Conservation (phyloP, 2,888 invertebrate genomes). For the Ichneumon xanthorius region DNA sequence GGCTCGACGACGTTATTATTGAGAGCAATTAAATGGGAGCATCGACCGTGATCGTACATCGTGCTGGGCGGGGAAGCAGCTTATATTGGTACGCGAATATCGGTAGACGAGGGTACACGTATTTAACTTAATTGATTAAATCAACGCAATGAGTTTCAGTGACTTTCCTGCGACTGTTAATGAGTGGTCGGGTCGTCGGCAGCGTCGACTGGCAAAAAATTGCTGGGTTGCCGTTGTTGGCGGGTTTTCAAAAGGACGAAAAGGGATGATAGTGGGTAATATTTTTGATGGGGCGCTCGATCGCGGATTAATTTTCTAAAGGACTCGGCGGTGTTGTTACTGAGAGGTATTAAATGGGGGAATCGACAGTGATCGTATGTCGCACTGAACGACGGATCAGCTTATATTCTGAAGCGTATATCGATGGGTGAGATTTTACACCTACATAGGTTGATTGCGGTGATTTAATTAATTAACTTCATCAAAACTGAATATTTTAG, state of each 20-base stretch:
- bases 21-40: constrained; percentile 8
- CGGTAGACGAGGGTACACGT: neutral
- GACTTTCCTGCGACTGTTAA: too few species aligned
- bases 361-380: neutral
- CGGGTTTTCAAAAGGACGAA: too few species aligned
- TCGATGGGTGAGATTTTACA: neutral
- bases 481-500: too few species aligned
- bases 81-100: neutral
- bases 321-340: neutral
- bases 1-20: constrained; percentile 5
- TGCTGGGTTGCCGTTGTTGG: too few species aligned
- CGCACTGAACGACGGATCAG: neutral
- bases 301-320: too few species aligned
- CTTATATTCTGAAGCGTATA: neutral
- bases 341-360: neutral
- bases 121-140: neutral
- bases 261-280: too few species aligned
- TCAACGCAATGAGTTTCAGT: neutral
- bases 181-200: too few species aligned
- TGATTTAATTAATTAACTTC: too few species aligned
- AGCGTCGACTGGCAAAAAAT: too few species aligned
- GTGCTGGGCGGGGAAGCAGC: neutral
- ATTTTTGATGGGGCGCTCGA: too few species aligned
- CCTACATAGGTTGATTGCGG: neutral
- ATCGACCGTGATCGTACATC: neutral